Percentiles rank a stretch among this genome's conserved stretches.
Conservation (phyloP, 2,113 vertebrate species). For the Ardeotis arabs region DNA sequence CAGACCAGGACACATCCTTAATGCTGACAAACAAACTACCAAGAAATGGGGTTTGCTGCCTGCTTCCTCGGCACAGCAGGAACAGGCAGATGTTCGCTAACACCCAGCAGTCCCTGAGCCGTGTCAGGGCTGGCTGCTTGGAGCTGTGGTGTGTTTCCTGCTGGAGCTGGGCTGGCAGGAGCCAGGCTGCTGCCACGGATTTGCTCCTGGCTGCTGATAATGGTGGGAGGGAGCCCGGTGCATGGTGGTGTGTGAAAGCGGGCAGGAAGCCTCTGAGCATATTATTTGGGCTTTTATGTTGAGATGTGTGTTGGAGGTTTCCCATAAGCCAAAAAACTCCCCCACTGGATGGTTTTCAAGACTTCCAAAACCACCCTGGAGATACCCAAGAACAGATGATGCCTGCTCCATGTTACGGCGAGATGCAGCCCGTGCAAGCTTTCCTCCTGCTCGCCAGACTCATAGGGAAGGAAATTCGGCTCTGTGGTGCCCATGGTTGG, state of each 20-base stretch:
- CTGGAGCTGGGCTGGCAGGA: not conserved
- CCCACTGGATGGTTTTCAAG: not conserved
- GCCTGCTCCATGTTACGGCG: fast-evolving
- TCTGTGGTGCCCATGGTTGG: not conserved
- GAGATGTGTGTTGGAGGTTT: not conserved
- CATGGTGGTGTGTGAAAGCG: not conserved
- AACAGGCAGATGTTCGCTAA: not conserved
- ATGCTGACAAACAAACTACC: not conserved
- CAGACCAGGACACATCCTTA: not conserved
- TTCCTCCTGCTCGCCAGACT: not conserved
- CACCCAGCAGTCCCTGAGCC: fast-evolving
- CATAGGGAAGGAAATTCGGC: not conserved
- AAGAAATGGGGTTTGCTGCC: not conserved
- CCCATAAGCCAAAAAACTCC: not conserved
- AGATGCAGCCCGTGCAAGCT: not conserved
- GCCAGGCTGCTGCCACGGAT: fast-evolving
- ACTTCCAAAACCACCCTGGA: not conserved
- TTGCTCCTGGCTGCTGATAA: not conserved
- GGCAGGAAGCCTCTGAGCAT: fast-evolving
- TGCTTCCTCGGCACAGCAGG: not conserved
- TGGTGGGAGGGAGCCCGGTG: not conserved
- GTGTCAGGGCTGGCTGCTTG: not conserved
- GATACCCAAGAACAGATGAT: not conserved
- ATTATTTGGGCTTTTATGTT: not conserved
- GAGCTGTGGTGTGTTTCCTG: not conserved